Conservation (phyloP, 2,113 vertebrate genomes). For the Thymallus thymallus region DNA sequence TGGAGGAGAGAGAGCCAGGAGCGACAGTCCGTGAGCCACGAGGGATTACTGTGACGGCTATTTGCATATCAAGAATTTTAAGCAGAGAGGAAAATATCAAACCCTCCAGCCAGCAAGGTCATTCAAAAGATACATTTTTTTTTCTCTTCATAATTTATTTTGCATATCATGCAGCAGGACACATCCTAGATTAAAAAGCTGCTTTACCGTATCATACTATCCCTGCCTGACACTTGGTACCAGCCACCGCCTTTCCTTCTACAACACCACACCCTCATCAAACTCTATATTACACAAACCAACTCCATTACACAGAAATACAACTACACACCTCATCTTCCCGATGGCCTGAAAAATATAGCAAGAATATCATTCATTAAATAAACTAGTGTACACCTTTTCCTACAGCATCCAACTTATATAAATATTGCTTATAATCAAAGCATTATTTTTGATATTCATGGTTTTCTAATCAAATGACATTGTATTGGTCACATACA, state of each 20-base stretch:
- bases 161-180: constrained; percentile 73
- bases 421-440: constrained; percentile 31
- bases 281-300: constrained; percentile 26
- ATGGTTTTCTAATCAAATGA: too few species aligned
- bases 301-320: not conserved
- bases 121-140: constrained; percentile 74
- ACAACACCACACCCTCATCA: constrained; percentile 48
- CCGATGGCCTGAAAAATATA: not conserved
- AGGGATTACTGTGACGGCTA: constrained; percentile 75
- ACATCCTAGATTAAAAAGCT: constrained; percentile 63
- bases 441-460: constrained; percentile 38
- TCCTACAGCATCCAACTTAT: not conserved
- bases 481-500: too few species aligned
- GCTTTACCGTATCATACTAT: constrained; percentile 71
- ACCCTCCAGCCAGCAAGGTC: constrained; percentile 82
- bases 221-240: constrained; percentile 54
- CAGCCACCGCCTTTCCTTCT: constrained; percentile 1
- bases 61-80: constrained; percentile 78
- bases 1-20: not conserved
- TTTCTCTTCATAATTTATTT: constrained; percentile 65
- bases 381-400: too few species aligned
- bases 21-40: constrained; percentile 30
- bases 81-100: constrained; percentile 69
- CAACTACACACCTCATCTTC: constrained; percentile 3
- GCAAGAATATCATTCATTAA: not conserved